phyloP scores from a whole-genome alignment of 2,113 vertebrate species.

The Varanus komodoensis region DNA sequence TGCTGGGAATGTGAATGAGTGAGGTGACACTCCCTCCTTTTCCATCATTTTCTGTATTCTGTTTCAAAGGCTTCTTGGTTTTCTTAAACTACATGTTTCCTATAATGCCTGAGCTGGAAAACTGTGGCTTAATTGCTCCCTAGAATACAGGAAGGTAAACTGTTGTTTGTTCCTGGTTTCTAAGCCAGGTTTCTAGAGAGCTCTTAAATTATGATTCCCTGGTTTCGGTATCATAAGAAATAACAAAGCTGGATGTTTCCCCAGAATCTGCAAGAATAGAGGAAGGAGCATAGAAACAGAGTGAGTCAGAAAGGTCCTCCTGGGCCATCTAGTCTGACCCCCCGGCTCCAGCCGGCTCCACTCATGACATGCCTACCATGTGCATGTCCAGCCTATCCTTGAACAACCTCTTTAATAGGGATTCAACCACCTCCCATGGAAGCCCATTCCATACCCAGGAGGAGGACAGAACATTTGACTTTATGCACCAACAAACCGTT shows the following conservation, averaged over 20 bases:
- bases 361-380: too few relatives aligned
- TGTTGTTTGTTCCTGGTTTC: background rate
- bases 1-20: background rate
- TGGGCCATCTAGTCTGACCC: too few relatives aligned
- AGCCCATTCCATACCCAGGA: too few relatives aligned
- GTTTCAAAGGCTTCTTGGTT: background rate
- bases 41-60: background rate
- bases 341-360: too few relatives aligned
- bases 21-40: background rate
- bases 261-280: background rate
- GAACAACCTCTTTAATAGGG: too few relatives aligned
- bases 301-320: too few relatives aligned
- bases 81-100: background rate
- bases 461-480: background rate
- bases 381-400: too few relatives aligned
- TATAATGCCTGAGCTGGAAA: background rate
- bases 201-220: background rate
- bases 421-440: too few relatives aligned
- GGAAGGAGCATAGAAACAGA: too few relatives aligned
- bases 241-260: background rate
- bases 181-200: background rate
- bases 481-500: background rate
- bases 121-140: background rate
- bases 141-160: background rate
- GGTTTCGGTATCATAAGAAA: background rate